These are phyloP conservation scores for Athripsodes cinereus DNA, from an alignment of 2,888 invertebrate species.

Conservation along the genomic window DNA sequence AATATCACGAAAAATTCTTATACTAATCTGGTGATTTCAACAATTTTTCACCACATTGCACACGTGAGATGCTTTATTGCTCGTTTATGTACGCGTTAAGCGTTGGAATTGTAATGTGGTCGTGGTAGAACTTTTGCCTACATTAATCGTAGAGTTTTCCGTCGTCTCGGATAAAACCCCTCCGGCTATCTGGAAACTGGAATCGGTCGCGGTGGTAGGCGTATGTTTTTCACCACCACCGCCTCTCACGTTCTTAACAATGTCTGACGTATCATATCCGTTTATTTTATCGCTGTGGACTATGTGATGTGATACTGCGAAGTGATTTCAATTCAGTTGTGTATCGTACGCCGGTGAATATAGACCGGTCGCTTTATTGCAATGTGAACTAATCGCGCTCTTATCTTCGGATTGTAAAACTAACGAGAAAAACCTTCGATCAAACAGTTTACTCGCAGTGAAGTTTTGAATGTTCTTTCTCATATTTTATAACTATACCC, in stretches of 20 bases:
- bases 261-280: conserved; percentile 1
- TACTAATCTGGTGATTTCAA: no score
- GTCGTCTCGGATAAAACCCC: conserved; percentile 7
- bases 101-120: no score
- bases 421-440: conserved; percentile 1
- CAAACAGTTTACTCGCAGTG: conserved; percentile 1
- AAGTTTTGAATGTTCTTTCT: neutral
- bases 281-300: neutral
- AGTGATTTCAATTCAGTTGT: conserved; percentile 13
- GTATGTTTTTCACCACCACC: conserved; percentile 5
- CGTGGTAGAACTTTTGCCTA: no score
- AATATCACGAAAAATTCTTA: no score
- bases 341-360: conserved; percentile 19
- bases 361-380: conserved; percentile 16
- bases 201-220: neutral
- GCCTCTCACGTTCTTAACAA: neutral
- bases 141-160: conserved; percentile 2
- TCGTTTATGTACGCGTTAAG: no score
- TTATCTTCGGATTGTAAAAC: neutral
- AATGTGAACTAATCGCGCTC: conserved; percentile 23
- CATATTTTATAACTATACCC: neutral
- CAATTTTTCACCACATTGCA: no score
- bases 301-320: neutral
- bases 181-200: neutral
- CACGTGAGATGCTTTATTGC: no score